phyloP scores from a whole-genome alignment of 2,113 vertebrate species.

The Eublepharis macularius region DNA sequence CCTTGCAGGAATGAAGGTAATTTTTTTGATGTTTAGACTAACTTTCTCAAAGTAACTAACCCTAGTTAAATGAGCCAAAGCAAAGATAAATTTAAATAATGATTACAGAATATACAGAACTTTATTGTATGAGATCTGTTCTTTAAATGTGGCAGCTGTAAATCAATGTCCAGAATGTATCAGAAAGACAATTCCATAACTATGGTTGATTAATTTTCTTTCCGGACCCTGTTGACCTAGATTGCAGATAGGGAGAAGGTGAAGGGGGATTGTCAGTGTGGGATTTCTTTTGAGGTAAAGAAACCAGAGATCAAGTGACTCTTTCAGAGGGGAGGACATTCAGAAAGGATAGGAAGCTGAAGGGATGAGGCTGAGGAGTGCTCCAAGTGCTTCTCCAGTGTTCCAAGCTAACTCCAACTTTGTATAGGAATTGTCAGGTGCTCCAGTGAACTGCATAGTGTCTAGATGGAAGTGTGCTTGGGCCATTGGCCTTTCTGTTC shows the following conservation, averaged over 20 bases:
- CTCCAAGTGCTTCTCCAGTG: not conserved
- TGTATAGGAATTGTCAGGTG: not conserved
- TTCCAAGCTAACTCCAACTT: not conserved
- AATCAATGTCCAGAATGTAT: not conserved
- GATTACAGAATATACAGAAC: not conserved
- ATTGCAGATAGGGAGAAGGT: not conserved
- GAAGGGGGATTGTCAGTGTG: not conserved
- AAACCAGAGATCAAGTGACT: not conserved
- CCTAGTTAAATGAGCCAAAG: not conserved
- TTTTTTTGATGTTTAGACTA: not conserved
- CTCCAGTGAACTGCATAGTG: not conserved
- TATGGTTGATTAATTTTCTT: not conserved
- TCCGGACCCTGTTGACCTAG: not conserved
- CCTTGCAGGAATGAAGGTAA: conserved; percentile 1
- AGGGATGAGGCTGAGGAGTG: no score
- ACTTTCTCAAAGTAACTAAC: not conserved
- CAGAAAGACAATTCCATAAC: not conserved
- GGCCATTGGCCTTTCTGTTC: not conserved
- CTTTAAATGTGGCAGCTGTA: not conserved
- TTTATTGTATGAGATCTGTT: not conserved
- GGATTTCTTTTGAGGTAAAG: not conserved
- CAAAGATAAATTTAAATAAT: not conserved
- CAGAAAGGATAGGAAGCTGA: no score
- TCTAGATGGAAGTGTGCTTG: not conserved
- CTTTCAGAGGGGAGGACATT: not conserved